These are phyloP conservation scores for Hydrolagus colliei DNA, from an alignment of 2,797 vertebrate genomes.

Conservation along the genomic window DNA sequence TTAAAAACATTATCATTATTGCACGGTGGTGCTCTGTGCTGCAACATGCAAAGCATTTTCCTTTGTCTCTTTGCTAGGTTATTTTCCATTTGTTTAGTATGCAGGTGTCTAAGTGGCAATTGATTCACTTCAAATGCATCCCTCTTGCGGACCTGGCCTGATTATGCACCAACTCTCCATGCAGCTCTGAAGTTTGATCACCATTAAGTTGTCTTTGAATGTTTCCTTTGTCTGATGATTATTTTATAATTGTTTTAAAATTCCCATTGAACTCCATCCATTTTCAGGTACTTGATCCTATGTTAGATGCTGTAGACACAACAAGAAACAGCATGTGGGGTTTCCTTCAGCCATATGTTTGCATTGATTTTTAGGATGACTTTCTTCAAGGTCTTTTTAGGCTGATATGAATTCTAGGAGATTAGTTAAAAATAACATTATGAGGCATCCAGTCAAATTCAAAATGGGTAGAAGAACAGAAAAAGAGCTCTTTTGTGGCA, in stretches of 20 bases:
- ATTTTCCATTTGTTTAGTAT: background rate
- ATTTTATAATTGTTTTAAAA: background rate
- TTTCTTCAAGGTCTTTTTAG: background rate
- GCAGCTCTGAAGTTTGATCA: background rate
- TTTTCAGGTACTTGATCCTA: background rate
- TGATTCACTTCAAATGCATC: conserved; percentile 3
- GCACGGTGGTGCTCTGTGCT: background rate
- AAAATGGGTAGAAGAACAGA: background rate
- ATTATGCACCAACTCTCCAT: conserved; percentile 4
- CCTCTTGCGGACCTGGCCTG: background rate
- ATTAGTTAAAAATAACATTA: background rate
- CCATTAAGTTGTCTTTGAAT: conserved; percentile 14
- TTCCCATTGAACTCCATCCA: background rate
- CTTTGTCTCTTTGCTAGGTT: background rate
- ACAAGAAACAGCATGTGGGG: background rate
- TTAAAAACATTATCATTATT: conserved; percentile 21
- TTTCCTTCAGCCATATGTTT: background rate
- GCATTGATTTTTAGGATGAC: background rate
- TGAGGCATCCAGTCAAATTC: background rate
- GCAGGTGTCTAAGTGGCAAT: conserved; percentile 13
- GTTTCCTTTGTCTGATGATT: conserved; percentile 6
- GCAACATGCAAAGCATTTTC: background rate
- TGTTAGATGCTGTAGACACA: background rate
- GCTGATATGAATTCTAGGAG: background rate
- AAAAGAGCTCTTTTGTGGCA: background rate